Percentiles rank a stretch among this genome's conserved stretches.
These are phyloP conservation scores for Chrysina gloriosa DNA, from an alignment of 2,888 invertebrate species.

Conservation along the genomic window DNA sequence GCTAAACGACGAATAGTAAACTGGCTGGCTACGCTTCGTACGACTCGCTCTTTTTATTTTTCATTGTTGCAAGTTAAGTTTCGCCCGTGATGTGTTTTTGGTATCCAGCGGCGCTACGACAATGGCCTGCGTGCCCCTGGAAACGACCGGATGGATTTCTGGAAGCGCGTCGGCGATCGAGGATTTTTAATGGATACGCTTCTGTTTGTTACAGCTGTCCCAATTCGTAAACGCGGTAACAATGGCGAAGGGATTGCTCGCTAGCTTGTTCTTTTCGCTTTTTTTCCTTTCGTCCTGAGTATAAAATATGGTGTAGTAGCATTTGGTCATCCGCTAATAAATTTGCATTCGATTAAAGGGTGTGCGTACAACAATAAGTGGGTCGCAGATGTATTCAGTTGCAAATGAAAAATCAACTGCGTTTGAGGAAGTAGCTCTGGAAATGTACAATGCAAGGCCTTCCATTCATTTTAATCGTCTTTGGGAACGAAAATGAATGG, in stretches of 20 bases:
- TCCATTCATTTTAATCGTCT: too few species aligned
- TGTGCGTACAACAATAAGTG: too few species aligned
- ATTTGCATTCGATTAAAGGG: too few species aligned
- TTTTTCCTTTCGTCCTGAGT: slow-evolving; percentile 4
- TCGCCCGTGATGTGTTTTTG: slow-evolving; percentile 59
- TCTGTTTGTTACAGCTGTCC: slow-evolving; percentile 59
- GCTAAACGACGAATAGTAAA: neutral
- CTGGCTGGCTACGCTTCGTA: slow-evolving; percentile 1
- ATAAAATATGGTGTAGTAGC: slow-evolving; percentile 1
- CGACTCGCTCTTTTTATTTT: slow-evolving; percentile 50
- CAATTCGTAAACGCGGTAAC: slow-evolving; percentile 52
- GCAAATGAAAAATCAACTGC: too few species aligned
- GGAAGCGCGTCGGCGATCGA: slow-evolving; percentile 51
- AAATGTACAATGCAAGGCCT: too few species aligned
- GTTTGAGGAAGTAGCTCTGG: too few species aligned
- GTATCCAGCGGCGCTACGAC: slow-evolving; percentile 57
- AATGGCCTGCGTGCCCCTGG: slow-evolving; percentile 52
- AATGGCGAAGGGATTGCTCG: slow-evolving; percentile 29
- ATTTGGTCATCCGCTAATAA: slow-evolving; percentile 13
- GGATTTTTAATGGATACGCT: slow-evolving; percentile 57
- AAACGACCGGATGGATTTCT: slow-evolving; percentile 55
- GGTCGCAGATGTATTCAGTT: too few species aligned
- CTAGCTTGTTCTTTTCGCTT: neutral
- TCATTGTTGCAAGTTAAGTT: slow-evolving; percentile 57
- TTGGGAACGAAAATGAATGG: too few species aligned